These are phyloP conservation scores for Oxyruncus cristatus DNA, from an alignment of 2,113 vertebrate species.

Conservation along the genomic window DNA sequence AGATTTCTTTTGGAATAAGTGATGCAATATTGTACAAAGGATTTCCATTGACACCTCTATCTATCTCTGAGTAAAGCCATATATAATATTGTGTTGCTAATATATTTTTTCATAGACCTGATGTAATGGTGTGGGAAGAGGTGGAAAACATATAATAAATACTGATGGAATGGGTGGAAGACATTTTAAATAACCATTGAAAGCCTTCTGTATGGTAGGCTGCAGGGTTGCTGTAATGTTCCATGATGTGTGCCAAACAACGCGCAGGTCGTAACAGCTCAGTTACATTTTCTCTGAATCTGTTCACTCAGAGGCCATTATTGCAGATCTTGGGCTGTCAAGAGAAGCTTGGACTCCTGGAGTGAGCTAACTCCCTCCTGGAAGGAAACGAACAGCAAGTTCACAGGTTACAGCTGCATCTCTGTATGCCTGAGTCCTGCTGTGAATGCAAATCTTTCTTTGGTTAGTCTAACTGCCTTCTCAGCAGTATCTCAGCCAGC, in stretches of 20 bases:
- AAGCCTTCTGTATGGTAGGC: neutral
- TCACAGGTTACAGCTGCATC: conserved; percentile 21
- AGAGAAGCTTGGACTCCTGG: neutral
- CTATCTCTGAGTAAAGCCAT: neutral
- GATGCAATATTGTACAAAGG: neutral
- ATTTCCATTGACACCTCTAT: neutral
- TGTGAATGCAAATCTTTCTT: neutral
- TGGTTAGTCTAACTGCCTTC: neutral
- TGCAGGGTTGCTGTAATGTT: neutral
- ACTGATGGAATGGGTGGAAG: neutral
- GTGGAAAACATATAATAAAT: neutral
- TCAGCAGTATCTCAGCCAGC: conserved; percentile 16
- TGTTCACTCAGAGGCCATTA: neutral
- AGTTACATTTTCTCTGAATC: neutral
- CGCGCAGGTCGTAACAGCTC: neutral
- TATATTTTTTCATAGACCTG: neutral
- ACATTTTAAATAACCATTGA: neutral
- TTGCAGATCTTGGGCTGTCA: neutral
- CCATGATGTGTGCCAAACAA: neutral
- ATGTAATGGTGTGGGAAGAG: neutral
- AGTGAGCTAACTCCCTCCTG: neutral
- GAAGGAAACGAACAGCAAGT: neutral
- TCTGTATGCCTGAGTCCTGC: neutral
- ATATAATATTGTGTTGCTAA: neutral
- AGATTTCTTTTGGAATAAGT: neutral